Evolutionary conservation across 2,797 vertebrate genomes (phyloP), one percentile per base, ranked within the genome.

Genomic region (Rhabdophis nuchalis): DNA sequence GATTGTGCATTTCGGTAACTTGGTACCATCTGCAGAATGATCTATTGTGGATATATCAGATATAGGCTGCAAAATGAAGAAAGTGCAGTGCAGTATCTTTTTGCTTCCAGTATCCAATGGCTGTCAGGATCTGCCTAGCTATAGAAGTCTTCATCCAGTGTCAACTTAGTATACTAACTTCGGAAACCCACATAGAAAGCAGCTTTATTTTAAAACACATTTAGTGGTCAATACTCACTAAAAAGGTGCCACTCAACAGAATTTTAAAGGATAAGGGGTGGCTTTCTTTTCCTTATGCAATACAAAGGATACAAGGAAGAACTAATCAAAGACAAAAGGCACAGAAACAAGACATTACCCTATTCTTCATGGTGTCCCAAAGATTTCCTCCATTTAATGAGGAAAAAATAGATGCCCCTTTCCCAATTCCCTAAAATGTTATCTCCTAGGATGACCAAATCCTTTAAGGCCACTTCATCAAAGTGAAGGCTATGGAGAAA

Each of bases 401-500:
- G 36, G 72, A 11, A 46, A 46, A 25, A 41, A 46, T 23, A 32
- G 25, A 20, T 10, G 1, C 25, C 32, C 7, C 29, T 12, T 92
- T 52, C 53, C 53, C 29, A 41, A 10, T 87, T 60, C 60, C 10
- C 10, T 77, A 77, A 77, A 77, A 23, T 23, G 20, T 25, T 82
- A 82, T 23, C 4, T 82, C 20, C 72, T 46, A 25, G 3, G 72
- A 46, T 82, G 20, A 46, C 10, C 41, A 82, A 82, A 46, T 46
- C 10, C 20, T 3, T 46, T 82, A 82, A 25, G 72, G 4, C 3
- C 20, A n/a, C 25, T 86, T 68, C 46, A 29, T 25, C 29, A 27
- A 50, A 82, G n/a, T 7, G 72, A 87, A 92, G n/a, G 18, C 57
- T 89, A 86, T 32, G 32, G 23, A 92, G n/a, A 90, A 88, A 88